phyloP scores from a whole-genome alignment of 23 tunicate genomes.

The Corella eumyota region DNA sequence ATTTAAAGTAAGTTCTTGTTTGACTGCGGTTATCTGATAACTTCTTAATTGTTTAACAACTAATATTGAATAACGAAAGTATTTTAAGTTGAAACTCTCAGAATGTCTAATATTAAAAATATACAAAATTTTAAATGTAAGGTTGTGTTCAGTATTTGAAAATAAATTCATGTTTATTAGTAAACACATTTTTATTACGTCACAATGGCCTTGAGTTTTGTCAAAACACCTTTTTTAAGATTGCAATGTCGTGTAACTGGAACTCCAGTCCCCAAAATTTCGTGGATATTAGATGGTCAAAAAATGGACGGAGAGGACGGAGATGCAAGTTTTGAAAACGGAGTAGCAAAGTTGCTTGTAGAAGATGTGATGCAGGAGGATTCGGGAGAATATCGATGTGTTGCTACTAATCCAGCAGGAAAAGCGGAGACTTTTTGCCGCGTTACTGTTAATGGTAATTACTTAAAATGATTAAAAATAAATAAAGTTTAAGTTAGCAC shows the following conservation, averaged over 20 bases:
- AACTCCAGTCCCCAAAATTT: constrained; percentile 31
- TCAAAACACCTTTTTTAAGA: no score
- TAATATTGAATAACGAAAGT: neutral
- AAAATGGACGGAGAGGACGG: constrained; percentile 54
- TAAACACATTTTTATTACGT: no score
- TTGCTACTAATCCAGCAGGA: constrained; percentile 52
- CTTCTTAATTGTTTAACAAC: neutral
- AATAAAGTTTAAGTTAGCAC: no score
- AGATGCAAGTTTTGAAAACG: constrained; percentile 45
- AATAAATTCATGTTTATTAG: no score
- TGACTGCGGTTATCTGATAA: neutral
- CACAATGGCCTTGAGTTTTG: no score
- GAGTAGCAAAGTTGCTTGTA: constrained; percentile 59
- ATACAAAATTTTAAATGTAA: no score
- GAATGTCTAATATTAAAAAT: neutral
- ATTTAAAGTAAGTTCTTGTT: constrained; percentile 49
- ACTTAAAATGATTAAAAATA: no score
- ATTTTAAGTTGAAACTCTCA: neutral
- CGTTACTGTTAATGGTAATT: constrained; percentile 70
- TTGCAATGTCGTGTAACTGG: constrained; percentile 49
- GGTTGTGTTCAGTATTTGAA: no score
- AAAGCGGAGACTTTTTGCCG: constrained; percentile 29
- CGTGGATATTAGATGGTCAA: constrained; percentile 78
- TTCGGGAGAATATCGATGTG: constrained; percentile 55
- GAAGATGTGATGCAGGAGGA: constrained; percentile 92